phyloP scores from a whole-genome alignment of 2,888 invertebrate genomes.

The Mythimna lalbum region DNA sequence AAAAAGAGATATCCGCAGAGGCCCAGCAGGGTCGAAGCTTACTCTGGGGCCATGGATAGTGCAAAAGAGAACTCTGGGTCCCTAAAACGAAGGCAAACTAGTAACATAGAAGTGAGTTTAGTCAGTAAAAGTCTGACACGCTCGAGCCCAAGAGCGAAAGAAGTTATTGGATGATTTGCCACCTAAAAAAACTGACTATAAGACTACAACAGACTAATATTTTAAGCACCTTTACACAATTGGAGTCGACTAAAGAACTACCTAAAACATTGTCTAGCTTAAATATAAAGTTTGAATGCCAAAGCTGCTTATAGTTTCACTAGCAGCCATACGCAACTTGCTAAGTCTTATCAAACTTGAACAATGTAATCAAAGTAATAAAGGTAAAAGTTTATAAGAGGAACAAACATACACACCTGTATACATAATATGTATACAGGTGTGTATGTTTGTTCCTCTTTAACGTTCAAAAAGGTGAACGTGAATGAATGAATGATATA shows the following conservation, averaged over 20 bases:
- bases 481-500: no score
- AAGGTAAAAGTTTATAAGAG: neutral
- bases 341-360: conserved; percentile 9
- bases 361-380: neutral
- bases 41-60: no score
- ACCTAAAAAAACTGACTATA: neutral
- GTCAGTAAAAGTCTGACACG: neutral
- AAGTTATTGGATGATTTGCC: no score
- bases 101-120: neutral
- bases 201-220: no score
- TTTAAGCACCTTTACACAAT: neutral
- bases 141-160: no score
- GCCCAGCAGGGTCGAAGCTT: no score
- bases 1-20: no score
- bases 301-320: conserved; percentile 15
- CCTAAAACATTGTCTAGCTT: neutral
- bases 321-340: neutral
- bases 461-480: no score
- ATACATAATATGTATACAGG: neutral
- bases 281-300: conserved; percentile 14
- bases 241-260: neutral
- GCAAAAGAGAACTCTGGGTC: no score
- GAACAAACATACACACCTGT: no score
- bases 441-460: neutral
- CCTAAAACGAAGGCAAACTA: no score